Evolutionary conservation across 2,888 invertebrate genomes (phyloP), one percentile per base, ranked within the genome.

Genomic region (Sesamia inferens): DNA sequence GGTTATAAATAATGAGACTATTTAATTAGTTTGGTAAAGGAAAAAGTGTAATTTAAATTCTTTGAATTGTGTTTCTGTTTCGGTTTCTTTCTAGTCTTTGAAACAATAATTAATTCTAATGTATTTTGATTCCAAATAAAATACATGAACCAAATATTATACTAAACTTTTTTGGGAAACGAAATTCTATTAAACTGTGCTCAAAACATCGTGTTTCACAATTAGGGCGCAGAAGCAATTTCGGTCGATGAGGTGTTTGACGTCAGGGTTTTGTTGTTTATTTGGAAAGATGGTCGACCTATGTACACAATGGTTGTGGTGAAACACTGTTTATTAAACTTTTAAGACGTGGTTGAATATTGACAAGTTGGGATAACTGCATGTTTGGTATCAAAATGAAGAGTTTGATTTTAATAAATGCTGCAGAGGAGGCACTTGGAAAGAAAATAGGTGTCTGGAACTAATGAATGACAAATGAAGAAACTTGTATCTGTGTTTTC

Each of bases 261-360:
- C 42, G 44, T 48, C 39, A 58, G 51, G 19, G 68, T 73, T 39
- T 55, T 19, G 58, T 68, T 72, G 73, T 66, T 68, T 76, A 59
- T 74, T 72, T 62, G 61, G 70, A 66, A 64, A 76, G 63, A 55
- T 54, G 59, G 67, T 47, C 39, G 70, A 7, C 74, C 64, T 80
- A 59, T 42, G 62, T 62, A 64, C 64, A 74, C 71, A 67, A 22
- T 22, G 58, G 54, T 14, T 51, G 44, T 55, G 62, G 66, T 48
- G 22, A 68, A 39, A 11, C 59, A 64, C 55, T 68, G 47, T 62
- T 22, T 68, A 74, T 55, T 67, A 68, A 78, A 73, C 55, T 71
- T 82, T 55, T 76, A 76, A 68, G 64, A 68, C 67, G 39, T 22
- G 48, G 64, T 48, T 76, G 64, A 68, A 79, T 74, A 78, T 64